Percentiles rank a stretch among this genome's conserved stretches.
These are phyloP conservation scores for Phyto melanocephala DNA, from an alignment of 2,888 invertebrate genomes.

Conservation along the genomic window DNA sequence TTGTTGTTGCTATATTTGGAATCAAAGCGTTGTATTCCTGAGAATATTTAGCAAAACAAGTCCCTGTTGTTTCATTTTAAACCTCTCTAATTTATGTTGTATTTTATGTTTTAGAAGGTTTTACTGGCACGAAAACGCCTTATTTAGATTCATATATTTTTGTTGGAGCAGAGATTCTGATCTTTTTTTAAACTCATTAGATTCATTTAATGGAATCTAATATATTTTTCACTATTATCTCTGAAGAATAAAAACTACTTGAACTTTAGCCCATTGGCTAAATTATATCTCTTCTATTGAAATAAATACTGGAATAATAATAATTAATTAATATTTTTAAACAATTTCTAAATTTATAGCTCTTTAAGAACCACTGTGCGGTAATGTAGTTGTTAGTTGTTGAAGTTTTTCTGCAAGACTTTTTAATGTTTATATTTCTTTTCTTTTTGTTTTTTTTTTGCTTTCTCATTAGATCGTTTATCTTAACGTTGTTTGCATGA, in stretches of 20 bases:
- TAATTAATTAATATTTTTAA: too few species aligned
- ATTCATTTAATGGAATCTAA: too few species aligned
- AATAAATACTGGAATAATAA: too few species aligned
- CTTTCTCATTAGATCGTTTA: conserved; percentile 62
- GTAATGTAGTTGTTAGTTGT: not conserved
- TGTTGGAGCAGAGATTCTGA: not conserved
- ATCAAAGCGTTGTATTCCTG: conserved; percentile 15
- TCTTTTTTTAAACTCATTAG: too few species aligned
- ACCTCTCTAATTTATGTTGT: not conserved
- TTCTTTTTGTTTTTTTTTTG: conserved; percentile 29
- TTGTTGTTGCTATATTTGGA: not conserved
- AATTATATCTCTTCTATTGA: too few species aligned
- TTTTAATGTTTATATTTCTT: too few species aligned
- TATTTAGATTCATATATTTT: not conserved
- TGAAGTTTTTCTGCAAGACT: conserved; percentile 21
- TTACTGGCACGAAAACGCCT: conserved; percentile 37
- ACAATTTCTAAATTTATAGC: too few species aligned
- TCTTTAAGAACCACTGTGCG: conserved; percentile 13
- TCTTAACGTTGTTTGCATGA: conserved; percentile 53
- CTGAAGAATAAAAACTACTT: too few species aligned
- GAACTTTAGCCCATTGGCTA: too few species aligned
- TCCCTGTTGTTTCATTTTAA: not conserved
- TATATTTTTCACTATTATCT: too few species aligned
- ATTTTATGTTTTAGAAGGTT: not conserved
- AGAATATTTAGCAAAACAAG: conserved; percentile 17